These are phyloP conservation scores for Rhinopomastus cyanomelas DNA, from an alignment of 2,113 vertebrate species.

Conservation along the genomic window DNA sequence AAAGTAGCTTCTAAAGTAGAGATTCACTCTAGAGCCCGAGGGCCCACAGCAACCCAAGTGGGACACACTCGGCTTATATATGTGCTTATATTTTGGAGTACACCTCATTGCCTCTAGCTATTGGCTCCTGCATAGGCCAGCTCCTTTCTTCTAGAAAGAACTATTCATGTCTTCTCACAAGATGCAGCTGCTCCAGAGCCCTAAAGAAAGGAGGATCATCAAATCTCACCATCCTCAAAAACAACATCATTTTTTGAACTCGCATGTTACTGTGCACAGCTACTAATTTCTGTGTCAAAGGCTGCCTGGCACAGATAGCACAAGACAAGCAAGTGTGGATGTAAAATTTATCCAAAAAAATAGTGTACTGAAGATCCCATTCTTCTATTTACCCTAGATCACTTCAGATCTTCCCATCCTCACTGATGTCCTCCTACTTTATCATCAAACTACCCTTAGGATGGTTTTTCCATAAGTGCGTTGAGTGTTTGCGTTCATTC, in stretches of 20 bases:
- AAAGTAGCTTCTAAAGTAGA: neutral
- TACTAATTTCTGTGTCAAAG: neutral
- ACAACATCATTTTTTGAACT: neutral
- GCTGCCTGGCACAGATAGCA: neutral
- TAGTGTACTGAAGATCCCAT: neutral
- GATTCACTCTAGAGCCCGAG: neutral
- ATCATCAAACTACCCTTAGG: neutral
- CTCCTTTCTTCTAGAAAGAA: neutral
- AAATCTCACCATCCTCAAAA: neutral
- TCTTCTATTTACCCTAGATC: neutral
- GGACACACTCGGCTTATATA: neutral
- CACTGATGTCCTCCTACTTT: neutral
- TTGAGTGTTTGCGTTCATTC: neutral
- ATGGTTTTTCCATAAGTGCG: neutral
- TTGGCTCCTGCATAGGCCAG: neutral
- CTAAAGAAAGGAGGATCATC: neutral
- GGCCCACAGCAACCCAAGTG: neutral
- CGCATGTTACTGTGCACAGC: fast-evolving
- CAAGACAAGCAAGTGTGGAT: neutral
- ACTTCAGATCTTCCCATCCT: neutral
- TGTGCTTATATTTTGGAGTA: neutral
- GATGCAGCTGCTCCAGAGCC: neutral
- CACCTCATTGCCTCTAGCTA: neutral
- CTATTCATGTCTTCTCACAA: neutral
- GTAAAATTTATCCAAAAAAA: neutral